Evolutionary conservation across 1,140 invertebrate genomes (phyloP), one percentile per base, ranked within the genome.

Genomic region (Neomicropteryx cornuta): DNA sequence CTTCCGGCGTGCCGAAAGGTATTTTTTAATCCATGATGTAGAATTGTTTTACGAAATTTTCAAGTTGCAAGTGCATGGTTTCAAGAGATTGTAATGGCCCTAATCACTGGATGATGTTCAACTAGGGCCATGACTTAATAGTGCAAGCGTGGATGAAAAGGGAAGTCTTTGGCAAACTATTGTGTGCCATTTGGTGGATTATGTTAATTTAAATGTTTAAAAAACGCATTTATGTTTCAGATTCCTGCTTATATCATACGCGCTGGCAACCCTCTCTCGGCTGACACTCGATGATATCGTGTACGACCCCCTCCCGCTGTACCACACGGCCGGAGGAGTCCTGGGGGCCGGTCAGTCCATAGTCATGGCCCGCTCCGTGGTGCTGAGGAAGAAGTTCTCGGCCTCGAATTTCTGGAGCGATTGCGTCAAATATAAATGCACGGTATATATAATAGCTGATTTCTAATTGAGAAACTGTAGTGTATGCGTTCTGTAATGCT

Each of bases 381-480:
- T 89, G 0, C 77, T 97, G 21, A 74, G 86, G 31, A 79, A 77
- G 45, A 97, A 97, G 62, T 99, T 99, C 63, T 97, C 93, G 2
- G 95, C 93, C 6, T 91, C 88, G 4, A 73, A 82, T 19, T 98
- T 92, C 59, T 97, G 96, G 72, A 71, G 75, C 8, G 95, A 99
- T 58, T 95, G 93, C 56, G 68, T 77, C 5, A 89, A 91, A 52
- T 93, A 94, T 55, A 81, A 95, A 5, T 92, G 88, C 53, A 97
- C 95, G 47, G 93, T 97, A 70, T 76, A 77, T 56, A 22, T 20
- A n/a, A n/a, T n/a, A n/a, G n/a, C n/a, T n/a, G n/a, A n/a, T n/a
- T 24, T 19, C 14, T 21, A 36, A 24, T 14, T 38, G 21, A 35
- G n/a, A n/a, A n/a, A n/a, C n/a, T n/a, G n/a, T n/a, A n/a, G n/a